These are phyloP conservation scores for Pachycephala philippinensis DNA, from an alignment of 2,113 vertebrate genomes.

Conservation along the genomic window DNA sequence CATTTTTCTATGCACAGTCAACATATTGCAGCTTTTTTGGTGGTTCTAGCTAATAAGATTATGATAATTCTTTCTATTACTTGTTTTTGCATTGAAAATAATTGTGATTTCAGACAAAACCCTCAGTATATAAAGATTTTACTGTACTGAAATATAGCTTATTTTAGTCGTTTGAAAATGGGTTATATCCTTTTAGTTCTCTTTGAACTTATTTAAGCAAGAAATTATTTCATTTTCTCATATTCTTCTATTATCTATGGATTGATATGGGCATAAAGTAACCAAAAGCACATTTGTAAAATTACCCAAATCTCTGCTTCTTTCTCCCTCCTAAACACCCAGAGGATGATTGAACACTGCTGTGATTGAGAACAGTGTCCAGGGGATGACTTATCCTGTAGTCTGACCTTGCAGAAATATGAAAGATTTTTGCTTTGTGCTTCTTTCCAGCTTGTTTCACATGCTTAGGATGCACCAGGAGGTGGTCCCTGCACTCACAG, in stretches of 20 bases:
- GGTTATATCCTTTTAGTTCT: background rate
- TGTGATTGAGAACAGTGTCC: background rate
- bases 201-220: background rate
- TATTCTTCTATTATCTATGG: background rate
- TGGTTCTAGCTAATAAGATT: background rate
- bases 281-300: background rate
- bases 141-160: background rate
- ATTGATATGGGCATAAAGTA: background rate
- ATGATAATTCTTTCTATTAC: background rate
- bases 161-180: background rate
- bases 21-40: background rate
- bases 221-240: background rate
- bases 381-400: background rate
- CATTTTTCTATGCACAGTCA: background rate
- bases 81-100: background rate
- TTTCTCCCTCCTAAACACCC: background rate
- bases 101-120: background rate
- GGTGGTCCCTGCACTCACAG: background rate
- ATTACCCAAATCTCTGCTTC: background rate
- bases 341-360: background rate
- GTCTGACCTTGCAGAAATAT: background rate
- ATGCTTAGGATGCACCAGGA: background rate
- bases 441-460: slow-evolving; percentile 6
- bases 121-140: background rate
- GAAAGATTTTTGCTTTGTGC: background rate